Percentiles rank a stretch among this genome's conserved stretches.
phyloP scores from a whole-genome alignment of 2,797 vertebrate species.

The Rhinichthys osculus region DNA sequence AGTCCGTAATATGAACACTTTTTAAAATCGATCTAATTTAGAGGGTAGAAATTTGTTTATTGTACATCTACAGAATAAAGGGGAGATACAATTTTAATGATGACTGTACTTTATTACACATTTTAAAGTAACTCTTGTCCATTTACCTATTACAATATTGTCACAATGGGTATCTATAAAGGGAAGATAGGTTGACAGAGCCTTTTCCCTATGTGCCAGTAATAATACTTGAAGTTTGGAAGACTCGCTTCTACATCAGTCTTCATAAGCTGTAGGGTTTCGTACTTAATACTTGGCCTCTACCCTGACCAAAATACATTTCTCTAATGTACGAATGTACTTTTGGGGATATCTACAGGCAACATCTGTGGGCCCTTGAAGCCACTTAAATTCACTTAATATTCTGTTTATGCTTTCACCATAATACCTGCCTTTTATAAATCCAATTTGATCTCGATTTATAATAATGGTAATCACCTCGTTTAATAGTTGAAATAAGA shows the following conservation, averaged over 20 bases:
- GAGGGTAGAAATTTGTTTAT: too few species aligned
- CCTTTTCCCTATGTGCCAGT: neutral
- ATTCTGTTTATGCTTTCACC: neutral
- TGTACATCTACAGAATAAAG: too few species aligned
- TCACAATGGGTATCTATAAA: neutral
- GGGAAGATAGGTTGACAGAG: neutral
- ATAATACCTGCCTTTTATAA: too few species aligned
- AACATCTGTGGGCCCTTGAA: neutral
- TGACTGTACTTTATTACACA: too few species aligned
- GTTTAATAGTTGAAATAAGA: too few species aligned
- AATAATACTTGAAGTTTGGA: neutral
- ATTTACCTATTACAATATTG: neutral
- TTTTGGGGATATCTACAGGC: neutral
- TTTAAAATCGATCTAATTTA: neutral
- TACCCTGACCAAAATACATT: neutral
- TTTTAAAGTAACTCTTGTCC: too few species aligned
- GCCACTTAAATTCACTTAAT: neutral
- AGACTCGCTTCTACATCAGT: neutral
- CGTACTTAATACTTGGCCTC: neutral
- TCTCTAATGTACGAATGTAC: neutral
- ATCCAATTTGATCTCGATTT: too few species aligned
- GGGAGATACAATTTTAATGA: too few species aligned
- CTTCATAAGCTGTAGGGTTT: neutral
- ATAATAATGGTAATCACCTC: too few species aligned
- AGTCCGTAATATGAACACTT: neutral